Conservation (phyloP, 2,797 vertebrate genomes). For the Picus viridis region DNA sequence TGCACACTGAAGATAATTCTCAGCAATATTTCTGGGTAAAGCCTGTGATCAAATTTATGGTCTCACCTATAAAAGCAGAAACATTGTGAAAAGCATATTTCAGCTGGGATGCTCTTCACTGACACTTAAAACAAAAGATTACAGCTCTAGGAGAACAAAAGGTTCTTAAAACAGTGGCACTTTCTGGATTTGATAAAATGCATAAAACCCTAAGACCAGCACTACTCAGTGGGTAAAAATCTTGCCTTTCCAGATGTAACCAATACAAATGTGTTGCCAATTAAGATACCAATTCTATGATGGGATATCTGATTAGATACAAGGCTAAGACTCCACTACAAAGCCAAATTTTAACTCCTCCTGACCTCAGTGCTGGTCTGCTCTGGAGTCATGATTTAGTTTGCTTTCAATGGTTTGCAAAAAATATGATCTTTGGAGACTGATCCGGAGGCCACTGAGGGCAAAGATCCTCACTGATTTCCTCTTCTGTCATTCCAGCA, state of each 20-base stretch:
- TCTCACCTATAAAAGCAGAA: not conserved
- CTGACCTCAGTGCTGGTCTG: not conserved
- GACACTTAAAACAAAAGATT: not conserved
- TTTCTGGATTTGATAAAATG: not conserved
- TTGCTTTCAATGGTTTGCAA: not conserved
- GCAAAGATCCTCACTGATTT: too few relatives aligned
- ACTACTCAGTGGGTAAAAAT: not conserved
- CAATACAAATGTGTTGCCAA: not conserved
- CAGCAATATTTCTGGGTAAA: not conserved
- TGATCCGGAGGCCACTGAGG: not conserved
- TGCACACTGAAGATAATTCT: not conserved
- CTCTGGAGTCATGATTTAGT: not conserved
- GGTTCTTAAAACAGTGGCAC: not conserved
- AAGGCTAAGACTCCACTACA: not conserved
- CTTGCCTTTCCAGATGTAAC: not conserved
- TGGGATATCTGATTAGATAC: not conserved
- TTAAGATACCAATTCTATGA: not conserved
- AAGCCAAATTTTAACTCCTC: not conserved
- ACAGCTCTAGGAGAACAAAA: not conserved
- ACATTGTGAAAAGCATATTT: not conserved
- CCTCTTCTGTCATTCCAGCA: not conserved
- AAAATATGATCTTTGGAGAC: rapidly evolving
- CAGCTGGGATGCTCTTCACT: not conserved
- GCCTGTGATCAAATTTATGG: not conserved
- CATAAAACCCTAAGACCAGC: not conserved